Evolutionary conservation across 2,888 invertebrate genomes (phyloP), one percentile per base, ranked within the genome.

Genomic region (Andrena fulva): DNA sequence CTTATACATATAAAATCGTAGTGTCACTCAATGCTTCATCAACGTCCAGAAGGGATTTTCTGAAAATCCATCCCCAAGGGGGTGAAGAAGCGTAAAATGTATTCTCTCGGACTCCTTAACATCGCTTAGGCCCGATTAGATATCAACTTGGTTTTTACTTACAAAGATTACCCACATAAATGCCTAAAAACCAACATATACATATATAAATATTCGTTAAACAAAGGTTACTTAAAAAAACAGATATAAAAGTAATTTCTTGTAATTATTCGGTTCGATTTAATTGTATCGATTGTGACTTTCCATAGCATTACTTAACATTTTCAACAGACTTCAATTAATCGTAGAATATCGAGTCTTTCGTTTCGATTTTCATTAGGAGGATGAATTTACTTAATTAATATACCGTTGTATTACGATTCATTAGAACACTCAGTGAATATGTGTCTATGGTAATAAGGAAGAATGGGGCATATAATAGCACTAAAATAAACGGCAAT

Each of bases 401-500:
- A 4, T 2, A 27, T 16, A 8, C 10, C 42, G 5, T 2, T 54
- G 20, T 16, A 8, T 29, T 20, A 10, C 1, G 31, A 64, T 63
- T 73, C 2, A 62, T 56, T 75, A 31, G 42, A 67, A 56, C 56
- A 59, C 24, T 56, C 33, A 48, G 56, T 29, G 24, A 33, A 12
- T 27, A 5, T 4, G 52, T 42, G 31, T 50, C 27, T 2, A 1
- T 8, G 31, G 24, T 77, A 60, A 67, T 67, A 31, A 67, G 6
- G 64, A 35, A 20, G 6, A 35, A 60, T 35, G 10, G 1, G 35
- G 33, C 24, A 35, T 48, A 31, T 42, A 42, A 54, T 72, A 7
- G 52, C 6, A 8, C 2, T 12, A 16, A 76, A 67, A 76, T 67
- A 42, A 62, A 67, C 52, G n/a, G 16, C 60, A 42, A 66, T 52